Conservation (phyloP, 2,797 vertebrate species). For the Pitangus sulphuratus region DNA sequence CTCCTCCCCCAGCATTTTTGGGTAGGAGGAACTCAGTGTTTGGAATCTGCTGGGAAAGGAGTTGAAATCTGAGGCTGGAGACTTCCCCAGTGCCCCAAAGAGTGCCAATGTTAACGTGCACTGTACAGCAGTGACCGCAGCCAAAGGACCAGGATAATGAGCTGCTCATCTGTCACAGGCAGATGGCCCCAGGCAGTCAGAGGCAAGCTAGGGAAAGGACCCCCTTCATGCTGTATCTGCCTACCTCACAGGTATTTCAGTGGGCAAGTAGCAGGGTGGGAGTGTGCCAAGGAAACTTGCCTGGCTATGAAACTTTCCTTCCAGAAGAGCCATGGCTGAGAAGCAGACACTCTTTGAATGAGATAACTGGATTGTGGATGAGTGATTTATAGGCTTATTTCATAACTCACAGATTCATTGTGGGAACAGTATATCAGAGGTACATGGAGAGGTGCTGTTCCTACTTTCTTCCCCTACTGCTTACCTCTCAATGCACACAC, state of each 20-base stretch:
- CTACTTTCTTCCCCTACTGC: neutral
- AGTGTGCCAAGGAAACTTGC: neutral
- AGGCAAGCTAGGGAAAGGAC: neutral
- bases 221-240: neutral
- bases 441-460: neutral
- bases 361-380: neutral
- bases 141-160: neutral
- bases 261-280: neutral
- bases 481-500: neutral
- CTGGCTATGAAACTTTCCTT: neutral
- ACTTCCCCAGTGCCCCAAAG: neutral
- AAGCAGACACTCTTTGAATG: neutral
- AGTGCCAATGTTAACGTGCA: neutral
- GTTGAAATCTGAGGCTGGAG: neutral
- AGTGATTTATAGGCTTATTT: neutral
- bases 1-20: accelerated
- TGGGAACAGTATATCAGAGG: neutral
- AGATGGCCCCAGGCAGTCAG: neutral
- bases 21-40: neutral
- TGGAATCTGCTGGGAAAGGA: neutral
- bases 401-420: neutral
- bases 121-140: neutral
- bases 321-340: neutral
- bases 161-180: neutral
- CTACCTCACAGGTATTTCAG: neutral